Conservation (phyloP, 2,113 vertebrate species). For the Physeter macrocephalus region DNA sequence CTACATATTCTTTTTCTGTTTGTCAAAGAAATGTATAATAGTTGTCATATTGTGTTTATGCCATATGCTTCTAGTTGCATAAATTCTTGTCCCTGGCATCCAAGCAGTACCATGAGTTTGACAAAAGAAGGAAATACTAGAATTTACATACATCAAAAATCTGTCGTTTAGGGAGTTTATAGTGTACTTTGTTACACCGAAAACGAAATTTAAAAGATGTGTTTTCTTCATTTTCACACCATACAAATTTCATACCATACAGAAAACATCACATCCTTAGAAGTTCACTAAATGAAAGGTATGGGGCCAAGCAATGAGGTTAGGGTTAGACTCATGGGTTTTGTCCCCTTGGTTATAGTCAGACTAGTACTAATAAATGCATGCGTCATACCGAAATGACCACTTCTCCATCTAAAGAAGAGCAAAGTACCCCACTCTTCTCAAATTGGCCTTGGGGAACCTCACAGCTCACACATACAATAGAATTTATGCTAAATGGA, state of each 20-base stretch:
- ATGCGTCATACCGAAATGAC: not conserved
- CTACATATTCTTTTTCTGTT: not conserved
- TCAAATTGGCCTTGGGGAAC: not conserved
- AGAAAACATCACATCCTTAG: not conserved
- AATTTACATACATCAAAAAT: constrained; percentile 25
- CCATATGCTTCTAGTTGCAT: not conserved
- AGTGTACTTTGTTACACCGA: not conserved
- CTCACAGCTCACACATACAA: not conserved
- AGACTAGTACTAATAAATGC: not conserved
- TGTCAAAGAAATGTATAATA: not conserved
- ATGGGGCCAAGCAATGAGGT: not conserved
- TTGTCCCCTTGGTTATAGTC: not conserved
- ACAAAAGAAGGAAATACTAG: constrained; percentile 31
- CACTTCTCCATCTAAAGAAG: not conserved
- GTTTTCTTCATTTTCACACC: not conserved
- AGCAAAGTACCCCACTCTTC: not conserved
- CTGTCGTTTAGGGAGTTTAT: not conserved
- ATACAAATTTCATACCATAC: not conserved
- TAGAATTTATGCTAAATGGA: not conserved
- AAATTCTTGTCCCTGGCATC: not conserved
- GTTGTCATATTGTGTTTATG: constrained; percentile 7
- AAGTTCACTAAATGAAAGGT: not conserved
- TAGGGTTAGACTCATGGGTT: not conserved
- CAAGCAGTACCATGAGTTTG: not conserved
- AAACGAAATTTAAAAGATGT: not conserved